These are phyloP conservation scores for Cynodonichthys magdalenae DNA, from an alignment of 2,797 vertebrate genomes.

Conservation along the genomic window DNA sequence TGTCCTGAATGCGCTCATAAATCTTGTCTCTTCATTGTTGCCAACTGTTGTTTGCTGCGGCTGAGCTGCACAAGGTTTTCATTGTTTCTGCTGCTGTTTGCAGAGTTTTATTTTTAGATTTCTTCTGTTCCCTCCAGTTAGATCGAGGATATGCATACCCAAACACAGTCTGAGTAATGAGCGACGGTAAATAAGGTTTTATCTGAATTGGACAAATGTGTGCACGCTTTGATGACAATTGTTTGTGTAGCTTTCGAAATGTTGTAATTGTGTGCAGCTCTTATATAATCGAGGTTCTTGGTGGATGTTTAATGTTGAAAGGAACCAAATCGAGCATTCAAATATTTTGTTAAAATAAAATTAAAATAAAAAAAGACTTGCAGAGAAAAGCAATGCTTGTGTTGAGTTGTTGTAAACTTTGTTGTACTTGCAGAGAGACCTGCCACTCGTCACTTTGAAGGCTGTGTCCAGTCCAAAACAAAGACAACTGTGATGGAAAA, in stretches of 20 bases:
- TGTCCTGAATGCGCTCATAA: slow-evolving; percentile 53
- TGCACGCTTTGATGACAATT: slow-evolving; percentile 56
- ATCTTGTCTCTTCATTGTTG: slow-evolving; percentile 54
- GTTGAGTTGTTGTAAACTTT: slow-evolving; percentile 54
- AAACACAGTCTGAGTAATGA: slow-evolving; percentile 46
- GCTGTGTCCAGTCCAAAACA: slow-evolving; percentile 50
- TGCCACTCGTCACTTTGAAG: slow-evolving; percentile 40
- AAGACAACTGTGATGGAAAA: slow-evolving; percentile 49
- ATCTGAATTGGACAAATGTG: slow-evolving; percentile 60
- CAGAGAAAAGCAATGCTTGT: slow-evolving; percentile 27
- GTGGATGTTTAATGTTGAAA: slow-evolving; percentile 51
- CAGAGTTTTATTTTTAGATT: slow-evolving; percentile 46
- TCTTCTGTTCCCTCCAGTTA: slow-evolving; percentile 52
- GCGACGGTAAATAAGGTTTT: slow-evolving; percentile 37
- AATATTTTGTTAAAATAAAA: slow-evolving; percentile 69
- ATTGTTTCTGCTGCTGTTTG: slow-evolving; percentile 68
- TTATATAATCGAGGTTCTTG: slow-evolving; percentile 65
- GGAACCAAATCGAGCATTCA: slow-evolving; percentile 67
- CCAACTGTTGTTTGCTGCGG: slow-evolving; percentile 51
- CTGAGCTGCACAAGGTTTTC: slow-evolving; percentile 64
- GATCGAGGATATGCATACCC: slow-evolving; percentile 56
- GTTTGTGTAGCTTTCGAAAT: slow-evolving; percentile 70
- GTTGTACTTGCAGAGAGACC: slow-evolving; percentile 39
- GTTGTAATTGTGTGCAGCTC: slow-evolving; percentile 60
- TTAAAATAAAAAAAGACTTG: slow-evolving; percentile 65